Base-by-base conservation (phyloP, 64 coral and sea anemone genomes). In the Anthopleura sola region DNA sequence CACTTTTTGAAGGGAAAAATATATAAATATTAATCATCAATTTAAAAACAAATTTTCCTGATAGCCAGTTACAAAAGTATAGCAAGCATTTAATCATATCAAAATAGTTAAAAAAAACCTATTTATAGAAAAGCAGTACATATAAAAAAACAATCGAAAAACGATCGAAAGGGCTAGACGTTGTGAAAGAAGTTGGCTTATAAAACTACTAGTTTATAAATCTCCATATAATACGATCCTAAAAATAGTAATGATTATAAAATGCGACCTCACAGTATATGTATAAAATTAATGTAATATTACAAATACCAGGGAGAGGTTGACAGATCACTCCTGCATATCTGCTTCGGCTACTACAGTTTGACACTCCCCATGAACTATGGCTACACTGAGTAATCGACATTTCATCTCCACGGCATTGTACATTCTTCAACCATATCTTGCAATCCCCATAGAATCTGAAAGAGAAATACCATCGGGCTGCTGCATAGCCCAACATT, bases 401-500 rank as follows among this genome's bases (percentile, higher is more conserved):
- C 0, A 19, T 4, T 49, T 90, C 88, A 16, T 38, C 11, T 19
- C 88, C 88, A 13, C 44, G 48, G 24, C 88, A 90, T 1, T 44
- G 36, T 13, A 90, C 28, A 19, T 58, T 49, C 68, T 64, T 84
- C 5, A 90, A 32, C 88, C 88, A 90, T 21, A 90, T 50, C 23
- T 60, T 79, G 37, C 82, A 49, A 20, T 60, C 46, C 0, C 88
- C 82, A 18, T 33, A 69, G 32, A 6, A n/a, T 12, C 50, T n/a
- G 12, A 84, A 18, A 24, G 44, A 76, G 3, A 8, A 28, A 5
- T 39, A 40, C 2, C 29, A 36, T 82, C 49, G 53, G 0, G 88
- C 88, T n/a, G 44, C 82, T 8, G 12, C 0, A 49, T 85, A 90
- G 32, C 88, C 88, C 23, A 90, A 40, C 88, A 90, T 90, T 33